Evolutionary conservation across 37 sponge, comb jelly and placozoan genomes (phyloP).

Genomic region (Eunapius fragilis): DNA sequence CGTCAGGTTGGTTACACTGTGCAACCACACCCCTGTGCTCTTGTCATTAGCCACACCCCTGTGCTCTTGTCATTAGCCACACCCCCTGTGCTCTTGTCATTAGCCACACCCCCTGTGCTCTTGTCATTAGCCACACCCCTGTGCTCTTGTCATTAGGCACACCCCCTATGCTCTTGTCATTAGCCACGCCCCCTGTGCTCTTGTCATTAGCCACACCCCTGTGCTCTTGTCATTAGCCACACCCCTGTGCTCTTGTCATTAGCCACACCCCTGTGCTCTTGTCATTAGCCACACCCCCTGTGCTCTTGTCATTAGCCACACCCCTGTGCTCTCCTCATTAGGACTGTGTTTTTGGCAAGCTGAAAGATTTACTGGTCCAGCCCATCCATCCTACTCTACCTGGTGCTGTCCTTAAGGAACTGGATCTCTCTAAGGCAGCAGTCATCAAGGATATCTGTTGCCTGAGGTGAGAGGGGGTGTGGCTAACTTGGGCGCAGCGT

Average conservation of each 20-base stretch:
- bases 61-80: neutral
- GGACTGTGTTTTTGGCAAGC: constrained; percentile 19
- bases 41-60: neutral
- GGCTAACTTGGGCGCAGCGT: too few relatives aligned
- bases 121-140: neutral
- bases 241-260: neutral
- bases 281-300: neutral
- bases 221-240: neutral
- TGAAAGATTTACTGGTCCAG: constrained; percentile 18
- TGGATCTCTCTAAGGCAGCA: constrained; percentile 4
- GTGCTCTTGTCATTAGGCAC: neutral
- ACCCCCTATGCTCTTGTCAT: neutral
- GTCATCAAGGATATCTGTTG: constrained; percentile 35
- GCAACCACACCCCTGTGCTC: neutral
- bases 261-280: neutral
- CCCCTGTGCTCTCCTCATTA: too few relatives aligned
- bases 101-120: neutral
- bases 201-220: neutral
- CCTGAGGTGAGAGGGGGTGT: constrained; percentile 2
- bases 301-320: neutral
- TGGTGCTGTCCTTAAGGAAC: neutral
- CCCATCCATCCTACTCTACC: constrained; percentile 6
- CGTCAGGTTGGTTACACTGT: neutral
- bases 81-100: neutral
- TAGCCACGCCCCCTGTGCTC: neutral